Evolutionary conservation across 2,797 vertebrate species (phyloP).

Genomic region (Betta splendens): DNA sequence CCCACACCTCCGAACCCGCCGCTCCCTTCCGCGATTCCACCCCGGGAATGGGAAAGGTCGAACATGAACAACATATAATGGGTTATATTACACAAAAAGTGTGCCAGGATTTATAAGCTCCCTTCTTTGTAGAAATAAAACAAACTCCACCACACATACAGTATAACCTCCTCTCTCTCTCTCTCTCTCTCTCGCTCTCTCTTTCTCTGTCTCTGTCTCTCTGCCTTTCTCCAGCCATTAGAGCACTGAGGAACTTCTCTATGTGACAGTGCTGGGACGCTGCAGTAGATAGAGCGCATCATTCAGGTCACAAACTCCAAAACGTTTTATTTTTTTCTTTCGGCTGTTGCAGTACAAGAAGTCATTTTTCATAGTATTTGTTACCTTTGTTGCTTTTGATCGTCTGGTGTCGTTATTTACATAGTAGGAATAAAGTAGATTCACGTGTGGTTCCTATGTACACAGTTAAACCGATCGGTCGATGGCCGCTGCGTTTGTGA

Average conservation of each 20-base stretch:
- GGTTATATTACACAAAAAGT: slow-evolving; percentile 78
- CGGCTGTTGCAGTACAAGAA: slow-evolving; percentile 83
- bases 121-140: slow-evolving; percentile 55
- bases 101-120: slow-evolving; percentile 64
- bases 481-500: slow-evolving; percentile 59
- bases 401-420: slow-evolving; percentile 84
- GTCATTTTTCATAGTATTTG: slow-evolving; percentile 78
- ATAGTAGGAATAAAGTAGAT: slow-evolving; percentile 82
- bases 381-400: slow-evolving; percentile 85
- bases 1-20: slow-evolving; percentile 37
- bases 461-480: slow-evolving; percentile 73
- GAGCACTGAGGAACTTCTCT: slow-evolving; percentile 38
- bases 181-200: slow-evolving; percentile 42
- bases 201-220: slow-evolving; percentile 31
- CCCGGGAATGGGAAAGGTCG: slow-evolving; percentile 74
- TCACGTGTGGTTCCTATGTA: slow-evolving; percentile 82
- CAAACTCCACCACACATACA: slow-evolving; percentile 61
- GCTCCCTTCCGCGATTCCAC: slow-evolving; percentile 53
- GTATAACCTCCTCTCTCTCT: slow-evolving; percentile 42
- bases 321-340: slow-evolving; percentile 82
- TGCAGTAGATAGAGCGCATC: slow-evolving; percentile 69
- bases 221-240: slow-evolving; percentile 37
- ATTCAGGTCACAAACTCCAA: slow-evolving; percentile 83
- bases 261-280: slow-evolving; percentile 40
- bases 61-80: slow-evolving; percentile 74